phyloP scores from a whole-genome alignment of 2,888 invertebrate species.

The Platynereis dumerilii region DNA sequence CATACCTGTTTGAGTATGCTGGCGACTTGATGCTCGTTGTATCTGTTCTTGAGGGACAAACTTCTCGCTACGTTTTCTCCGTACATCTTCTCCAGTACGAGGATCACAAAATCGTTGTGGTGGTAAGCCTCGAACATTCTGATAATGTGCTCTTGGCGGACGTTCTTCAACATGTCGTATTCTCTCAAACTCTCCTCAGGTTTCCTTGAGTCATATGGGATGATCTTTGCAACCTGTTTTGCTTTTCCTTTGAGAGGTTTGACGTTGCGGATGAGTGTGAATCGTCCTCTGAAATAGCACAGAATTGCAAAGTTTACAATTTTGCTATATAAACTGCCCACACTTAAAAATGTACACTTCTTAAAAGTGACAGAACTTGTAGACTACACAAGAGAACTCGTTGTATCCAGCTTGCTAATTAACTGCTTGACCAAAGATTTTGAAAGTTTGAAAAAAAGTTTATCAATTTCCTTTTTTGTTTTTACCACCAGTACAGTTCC shows the following conservation, averaged over 20 bases:
- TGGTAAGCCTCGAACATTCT: constrained; percentile 66
- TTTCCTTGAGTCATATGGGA: constrained; percentile 45
- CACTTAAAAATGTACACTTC: too few relatives aligned
- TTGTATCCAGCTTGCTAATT: too few relatives aligned
- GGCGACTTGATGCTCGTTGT: constrained; percentile 90
- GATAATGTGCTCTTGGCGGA: constrained; percentile 80
- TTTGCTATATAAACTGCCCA: too few relatives aligned
- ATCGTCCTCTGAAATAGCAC: constrained; percentile 79
- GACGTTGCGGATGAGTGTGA: constrained; percentile 73
- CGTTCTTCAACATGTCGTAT: constrained; percentile 74
- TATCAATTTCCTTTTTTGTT: too few relatives aligned
- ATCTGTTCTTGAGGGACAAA: constrained; percentile 85
- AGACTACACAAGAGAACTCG: too few relatives aligned
- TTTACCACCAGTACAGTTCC: too few relatives aligned
- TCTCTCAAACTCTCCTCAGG: constrained; percentile 74
- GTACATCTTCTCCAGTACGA: constrained; percentile 69
- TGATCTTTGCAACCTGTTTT: constrained; percentile 85
- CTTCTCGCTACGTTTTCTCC: constrained; percentile 92
- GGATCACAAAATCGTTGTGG: constrained; percentile 54
- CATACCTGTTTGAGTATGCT: constrained; percentile 81
- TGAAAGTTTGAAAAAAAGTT: too few relatives aligned
- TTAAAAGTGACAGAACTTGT: too few relatives aligned
- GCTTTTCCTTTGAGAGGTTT: constrained; percentile 66
- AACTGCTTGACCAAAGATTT: too few relatives aligned
- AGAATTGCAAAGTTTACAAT: too few relatives aligned